Base-by-base conservation (phyloP, 2,113 vertebrate genomes). In the Gobio gobio region DNA sequence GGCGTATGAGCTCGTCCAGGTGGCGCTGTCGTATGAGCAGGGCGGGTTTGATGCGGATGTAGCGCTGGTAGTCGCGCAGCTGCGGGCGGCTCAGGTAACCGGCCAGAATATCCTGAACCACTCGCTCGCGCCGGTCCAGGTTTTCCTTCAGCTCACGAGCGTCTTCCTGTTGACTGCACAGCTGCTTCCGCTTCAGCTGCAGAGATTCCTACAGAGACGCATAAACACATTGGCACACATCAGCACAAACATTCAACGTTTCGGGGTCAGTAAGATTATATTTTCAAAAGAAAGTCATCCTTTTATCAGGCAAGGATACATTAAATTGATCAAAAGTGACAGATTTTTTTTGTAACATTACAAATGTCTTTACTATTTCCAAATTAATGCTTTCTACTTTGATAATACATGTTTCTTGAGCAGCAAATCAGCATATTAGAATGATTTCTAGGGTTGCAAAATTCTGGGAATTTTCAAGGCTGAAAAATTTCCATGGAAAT, bases 111-210 rank as follows among this genome's bases (percentile, higher is more conserved):
- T 93, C 92, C 87, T 96, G 89, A 58, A 99, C 97, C 43, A 96
- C 92, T 0, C 94, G 94, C 82, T 97, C 96, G 24, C 98, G 94
- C 0, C 97, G 96, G 88, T 99, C 98, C 43, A 99, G 91, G 91
- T 99, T 99, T 89, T 99, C 97, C 95, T 99, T 99, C 76, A 99
- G 95, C 87, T 99, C 98, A 5, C 95, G 91, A 13, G 98, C 98
- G 0, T 99, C 98, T 82, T 99, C 96, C 0, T 97, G 97, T 93
- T 99, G 98, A 73, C 95, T 92, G 4, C 96, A 94, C 87, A 99
- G 95, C 91, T 97, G 91, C 58, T 94, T 95, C 84, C 94, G 95
- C 87, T 99, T 99, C 93, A 97, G 95, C 0, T 90, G 94, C 85
- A 99, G 95, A 0, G 94, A 95, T 9, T 94, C 96, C 98, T 99